Base-by-base conservation (phyloP, 2,888 invertebrate species). In the Cepaea hortensis region DNA sequence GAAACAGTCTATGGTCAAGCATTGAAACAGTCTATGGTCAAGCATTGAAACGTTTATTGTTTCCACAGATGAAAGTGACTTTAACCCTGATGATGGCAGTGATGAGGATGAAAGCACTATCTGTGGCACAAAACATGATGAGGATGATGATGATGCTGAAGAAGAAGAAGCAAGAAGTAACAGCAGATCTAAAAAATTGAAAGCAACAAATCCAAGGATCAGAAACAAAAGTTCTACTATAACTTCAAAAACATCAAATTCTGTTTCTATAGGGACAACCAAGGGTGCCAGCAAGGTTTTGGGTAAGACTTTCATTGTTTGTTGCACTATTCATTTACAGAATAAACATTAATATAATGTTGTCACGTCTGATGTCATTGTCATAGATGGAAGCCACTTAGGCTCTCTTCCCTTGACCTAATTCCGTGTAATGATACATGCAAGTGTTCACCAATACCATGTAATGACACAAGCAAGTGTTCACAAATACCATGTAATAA, bases 31-130 rank as follows among this genome's bases (percentile, higher is more conserved):
- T 55, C 6, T 55, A 55, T 55, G 11, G 11, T 11, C 55, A 55
- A 11, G 11, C 55, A 55, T 55, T 55, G 3, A 55, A 55, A 55
- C 55, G 2, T 11, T 55, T 55, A 11, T 6, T 55, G 0, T 55
- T 55, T 55, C 55, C 48, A 6, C 79, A 85, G 85, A 79, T 72
- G 85, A 85, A 23, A 75, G 75, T 75, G 75, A 75, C 65, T 77
- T 79, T 70, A 55, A 72, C n/a, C 20, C 62, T 72, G 48, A n/a
- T 62, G 62, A 20, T 75, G 75, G 46, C 35, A 73, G 75, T 81
- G 85, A 85, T 61, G 81, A 65, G 46, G 85, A 81, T 23, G 75
- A 73, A 6, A 46, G 13, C 20, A 70, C 13, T 18, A 48, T 20
- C 76, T 55, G 48, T 46, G 46, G 68, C 20, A 23, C 13, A 48